Conservation (phyloP, 2,888 invertebrate genomes). For the Oegoconia quadripuncta region DNA sequence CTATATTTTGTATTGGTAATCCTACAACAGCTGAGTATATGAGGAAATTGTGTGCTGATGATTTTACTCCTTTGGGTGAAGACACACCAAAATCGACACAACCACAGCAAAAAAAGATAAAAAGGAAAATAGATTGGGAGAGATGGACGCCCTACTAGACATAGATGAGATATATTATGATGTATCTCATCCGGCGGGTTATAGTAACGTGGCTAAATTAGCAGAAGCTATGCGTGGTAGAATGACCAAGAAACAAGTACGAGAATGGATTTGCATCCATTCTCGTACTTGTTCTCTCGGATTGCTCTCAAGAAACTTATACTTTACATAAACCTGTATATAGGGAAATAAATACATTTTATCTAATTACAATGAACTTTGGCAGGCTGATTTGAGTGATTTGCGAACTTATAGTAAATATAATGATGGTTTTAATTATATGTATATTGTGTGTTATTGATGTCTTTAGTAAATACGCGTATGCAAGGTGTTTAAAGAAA, state of each 20-base stretch:
- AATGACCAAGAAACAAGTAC: slow-evolving; percentile 18
- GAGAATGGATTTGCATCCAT: too few species aligned
- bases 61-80: too few species aligned
- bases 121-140: slow-evolving; percentile 26
- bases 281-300: too few species aligned
- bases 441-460: slow-evolving; percentile 22
- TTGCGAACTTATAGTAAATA: too few species aligned
- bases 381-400: too few species aligned
- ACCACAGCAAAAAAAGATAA: too few species aligned
- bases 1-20: slow-evolving; percentile 26
- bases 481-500: slow-evolving; percentile 9
- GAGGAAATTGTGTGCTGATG: too few species aligned
- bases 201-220: slow-evolving; percentile 21
- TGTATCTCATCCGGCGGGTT: too few species aligned
- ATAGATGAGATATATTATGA: too few species aligned
- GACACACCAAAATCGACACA: too few species aligned
- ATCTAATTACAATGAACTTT: too few species aligned
- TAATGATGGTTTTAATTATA: slow-evolving; percentile 18
- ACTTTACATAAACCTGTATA: slow-evolving; percentile 23
- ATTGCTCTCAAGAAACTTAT: slow-evolving; percentile 25
- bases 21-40: slow-evolving; percentile 20
- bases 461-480: slow-evolving; percentile 20
- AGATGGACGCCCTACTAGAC: slow-evolving; percentile 32
- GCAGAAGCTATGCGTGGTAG: slow-evolving; percentile 21
- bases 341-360: slow-evolving; percentile 21